Base-by-base conservation (phyloP, 2,113 vertebrate genomes). In the Otus sunia region DNA sequence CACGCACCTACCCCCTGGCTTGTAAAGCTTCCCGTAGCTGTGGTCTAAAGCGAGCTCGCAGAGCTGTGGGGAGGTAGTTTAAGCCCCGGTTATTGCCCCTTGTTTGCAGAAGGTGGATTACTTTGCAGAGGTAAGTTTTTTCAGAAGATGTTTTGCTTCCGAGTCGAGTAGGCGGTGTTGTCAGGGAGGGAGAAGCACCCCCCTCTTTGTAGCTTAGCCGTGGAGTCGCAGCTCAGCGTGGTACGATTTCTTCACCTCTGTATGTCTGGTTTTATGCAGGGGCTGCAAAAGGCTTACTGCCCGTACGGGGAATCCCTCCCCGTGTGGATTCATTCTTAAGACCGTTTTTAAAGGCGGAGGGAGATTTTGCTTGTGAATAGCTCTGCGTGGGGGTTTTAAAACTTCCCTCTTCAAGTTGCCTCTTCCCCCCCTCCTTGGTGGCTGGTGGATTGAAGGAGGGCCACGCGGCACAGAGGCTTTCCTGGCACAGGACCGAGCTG, bases 371-470 rank as follows among this genome's bases (percentile, higher is more conserved):
- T 39, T 34, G 71, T 91, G 69, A 93, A 89, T 96, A 84, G 90
- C 88, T 67, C 86, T 5, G 79, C 39, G 59, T 66, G 56, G 26
- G 43, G 55, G 80, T 43, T 66, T 75, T 68, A 92, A 96, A 88
- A 60, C 90, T 78, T 67, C 86, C 81, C 68, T 88, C 79, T 67
- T 62, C 66, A 39, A 69, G 41, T 16, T 32, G 62, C 76, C 66
- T 81, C 45, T 74, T 50, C 29, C 53, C 71, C 59, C 47, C 27
- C 56, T 41, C 45, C 68, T 43, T 39, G n/a, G 26, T 76, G 92
- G 96, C 96, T 89, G 95, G 96, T 95, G 94, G 87, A 88, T 92
- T 94, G 97, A 95, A 97, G 97, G 94, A 95, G 89, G 94, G 90
- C 95, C 94, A 96, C 75, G 59, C 82, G 37, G 90, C 68, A 19